Conservation (phyloP, 2,888 invertebrate species). For the Drosophila robusta region DNA sequence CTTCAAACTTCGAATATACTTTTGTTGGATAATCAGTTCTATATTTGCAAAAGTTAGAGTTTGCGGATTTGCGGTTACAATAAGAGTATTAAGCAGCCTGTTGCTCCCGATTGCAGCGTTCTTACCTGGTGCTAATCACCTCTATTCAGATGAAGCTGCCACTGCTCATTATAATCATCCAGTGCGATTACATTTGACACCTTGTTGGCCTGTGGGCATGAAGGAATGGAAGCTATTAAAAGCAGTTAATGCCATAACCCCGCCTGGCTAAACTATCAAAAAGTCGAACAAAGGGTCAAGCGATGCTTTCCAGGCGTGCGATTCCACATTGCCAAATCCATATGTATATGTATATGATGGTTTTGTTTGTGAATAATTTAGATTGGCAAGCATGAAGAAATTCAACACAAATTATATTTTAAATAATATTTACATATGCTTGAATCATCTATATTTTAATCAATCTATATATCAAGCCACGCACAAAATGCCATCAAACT, state of each 20-base stretch:
- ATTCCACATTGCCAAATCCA: not conserved
- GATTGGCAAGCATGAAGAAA: no score
- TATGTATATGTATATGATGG: no score
- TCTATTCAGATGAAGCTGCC: constrained; percentile 16
- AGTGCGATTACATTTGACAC: constrained; percentile 2
- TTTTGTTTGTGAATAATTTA: no score
- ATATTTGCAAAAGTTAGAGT: no score
- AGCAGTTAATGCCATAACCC: not conserved
- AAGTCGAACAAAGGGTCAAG: not conserved
- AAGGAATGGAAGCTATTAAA: not conserved
- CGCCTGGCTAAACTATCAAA: not conserved
- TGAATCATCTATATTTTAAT: no score
- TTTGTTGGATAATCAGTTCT: no score
- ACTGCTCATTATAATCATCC: constrained; percentile 12
- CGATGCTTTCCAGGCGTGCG: not conserved
- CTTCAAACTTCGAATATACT: no score
- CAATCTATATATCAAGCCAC: no score
- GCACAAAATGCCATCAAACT: no score
- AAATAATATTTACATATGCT: no score
- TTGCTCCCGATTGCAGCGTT: not conserved
- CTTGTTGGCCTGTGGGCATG: not conserved
- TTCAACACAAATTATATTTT: no score
- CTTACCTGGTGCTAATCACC: constrained; percentile 32
- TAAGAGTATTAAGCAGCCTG: not conserved
- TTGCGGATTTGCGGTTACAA: no score